Percentiles rank a stretch among this genome's conserved stretches.
Evolutionary conservation across 2,113 vertebrate species (phyloP).

Genomic region (Pseudorectes ferrugineus): DNA sequence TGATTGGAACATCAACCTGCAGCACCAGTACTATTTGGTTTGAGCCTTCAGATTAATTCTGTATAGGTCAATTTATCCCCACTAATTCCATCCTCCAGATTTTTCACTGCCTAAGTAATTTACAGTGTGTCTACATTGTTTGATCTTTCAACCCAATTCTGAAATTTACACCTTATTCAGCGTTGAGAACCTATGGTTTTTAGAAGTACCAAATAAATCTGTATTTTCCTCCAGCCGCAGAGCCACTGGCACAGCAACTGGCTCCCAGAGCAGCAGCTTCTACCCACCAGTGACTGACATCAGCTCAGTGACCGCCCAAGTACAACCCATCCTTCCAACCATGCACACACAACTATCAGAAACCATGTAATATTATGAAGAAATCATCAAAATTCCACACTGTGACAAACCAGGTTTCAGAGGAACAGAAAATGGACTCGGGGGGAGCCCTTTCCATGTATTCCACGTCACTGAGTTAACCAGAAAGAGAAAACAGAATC

Average conservation of each 20-base stretch:
- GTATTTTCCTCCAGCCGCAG: background rate
- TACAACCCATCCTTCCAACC: background rate
- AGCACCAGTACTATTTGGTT: rapidly evolving
- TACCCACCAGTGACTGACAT: background rate
- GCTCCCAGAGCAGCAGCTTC: background rate
- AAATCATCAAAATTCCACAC: conserved; percentile 29
- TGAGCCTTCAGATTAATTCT: background rate
- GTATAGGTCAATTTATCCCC: background rate
- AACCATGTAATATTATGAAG: background rate
- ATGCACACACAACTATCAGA: background rate
- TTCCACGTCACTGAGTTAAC: background rate
- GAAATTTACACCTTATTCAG: background rate
- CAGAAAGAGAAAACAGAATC: conserved; percentile 36
- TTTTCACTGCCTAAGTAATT: background rate
- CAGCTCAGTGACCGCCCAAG: rapidly evolving
- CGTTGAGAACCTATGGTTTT: background rate
- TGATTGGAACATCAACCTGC: background rate
- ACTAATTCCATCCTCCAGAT: background rate
- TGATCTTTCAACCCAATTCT: background rate
- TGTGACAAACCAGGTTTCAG: background rate
- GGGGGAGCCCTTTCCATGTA: background rate
- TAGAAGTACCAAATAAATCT: background rate
- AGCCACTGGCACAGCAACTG: background rate
- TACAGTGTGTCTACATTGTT: background rate
- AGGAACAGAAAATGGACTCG: background rate